phyloP scores from a whole-genome alignment of 2,113 vertebrate species.

The Ardeotis arabs region DNA sequence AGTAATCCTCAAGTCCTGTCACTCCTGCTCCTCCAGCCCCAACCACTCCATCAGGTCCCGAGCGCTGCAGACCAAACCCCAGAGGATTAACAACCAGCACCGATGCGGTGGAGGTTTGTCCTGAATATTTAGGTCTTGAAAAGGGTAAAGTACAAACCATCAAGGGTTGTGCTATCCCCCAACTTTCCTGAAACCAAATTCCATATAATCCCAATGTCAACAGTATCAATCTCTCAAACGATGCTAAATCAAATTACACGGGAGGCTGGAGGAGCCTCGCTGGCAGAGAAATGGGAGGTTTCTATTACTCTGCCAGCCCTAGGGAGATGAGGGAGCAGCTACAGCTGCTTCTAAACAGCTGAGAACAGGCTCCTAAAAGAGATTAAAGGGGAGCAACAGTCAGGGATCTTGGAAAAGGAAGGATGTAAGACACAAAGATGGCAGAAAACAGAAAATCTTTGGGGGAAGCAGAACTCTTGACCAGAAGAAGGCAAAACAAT shows the following conservation, averaged over 20 bases:
- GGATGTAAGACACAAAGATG: not conserved
- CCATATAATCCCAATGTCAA: not conserved
- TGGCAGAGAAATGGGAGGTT: not conserved
- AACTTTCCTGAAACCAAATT: not conserved
- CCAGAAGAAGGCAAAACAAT: not conserved
- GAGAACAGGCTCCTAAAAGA: not conserved
- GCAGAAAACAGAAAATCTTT: not conserved
- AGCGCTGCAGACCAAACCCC: rapidly evolving
- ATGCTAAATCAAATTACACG: not conserved
- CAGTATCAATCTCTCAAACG: not conserved
- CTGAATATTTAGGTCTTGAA: not conserved
- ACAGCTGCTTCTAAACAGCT: not conserved
- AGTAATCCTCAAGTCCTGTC: not conserved
- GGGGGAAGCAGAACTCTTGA: not conserved
- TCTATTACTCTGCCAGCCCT: not conserved
- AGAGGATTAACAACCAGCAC: not conserved
- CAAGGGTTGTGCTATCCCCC: not conserved
- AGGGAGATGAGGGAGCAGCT: not conserved
- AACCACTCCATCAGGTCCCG: not conserved
- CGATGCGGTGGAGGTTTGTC: not conserved
- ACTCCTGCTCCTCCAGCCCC: not conserved
- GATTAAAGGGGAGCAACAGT: not conserved
- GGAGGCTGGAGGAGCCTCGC: not conserved
- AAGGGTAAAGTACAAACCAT: not conserved
- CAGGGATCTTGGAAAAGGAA: not conserved